These are phyloP conservation scores for Ammospiza nelsoni DNA, from an alignment of 2,113 vertebrate species.

Conservation along the genomic window DNA sequence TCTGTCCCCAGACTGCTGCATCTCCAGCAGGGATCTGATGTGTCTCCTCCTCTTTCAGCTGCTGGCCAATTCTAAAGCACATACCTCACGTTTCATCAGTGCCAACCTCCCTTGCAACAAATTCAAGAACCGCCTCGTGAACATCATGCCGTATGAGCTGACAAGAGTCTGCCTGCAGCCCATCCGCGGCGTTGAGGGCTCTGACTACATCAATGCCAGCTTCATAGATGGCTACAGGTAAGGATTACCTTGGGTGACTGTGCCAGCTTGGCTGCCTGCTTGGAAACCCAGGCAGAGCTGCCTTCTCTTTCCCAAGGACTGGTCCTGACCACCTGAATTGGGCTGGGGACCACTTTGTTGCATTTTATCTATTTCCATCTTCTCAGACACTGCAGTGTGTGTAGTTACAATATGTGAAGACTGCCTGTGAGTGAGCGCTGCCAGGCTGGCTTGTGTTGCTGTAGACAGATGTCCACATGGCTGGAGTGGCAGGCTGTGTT, in stretches of 20 bases:
- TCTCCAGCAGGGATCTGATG: not conserved
- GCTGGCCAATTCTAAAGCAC: constrained; percentile 92
- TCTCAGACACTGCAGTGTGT: not conserved
- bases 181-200: constrained; percentile 94
- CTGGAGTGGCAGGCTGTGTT: constrained; percentile 5
- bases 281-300: not conserved
- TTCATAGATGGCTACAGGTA: constrained; percentile 96
- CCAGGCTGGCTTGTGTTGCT: not conserved
- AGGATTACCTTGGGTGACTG: not conserved
- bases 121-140: constrained; percentile 96
- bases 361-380: not conserved
- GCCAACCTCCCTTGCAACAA: constrained; percentile 98
- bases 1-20: not conserved
- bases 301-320: not conserved
- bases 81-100: constrained; percentile 95
- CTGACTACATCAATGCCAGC: constrained; percentile 97
- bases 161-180: constrained; percentile 93
- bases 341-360: not conserved
- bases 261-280: not conserved
- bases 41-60: constrained; percentile 73
- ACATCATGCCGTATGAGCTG: constrained; percentile 95
- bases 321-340: not conserved
- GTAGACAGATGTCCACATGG: not conserved
- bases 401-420: not conserved
- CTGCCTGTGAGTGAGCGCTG: not conserved